Evolutionary conservation across 1,140 invertebrate genomes (phyloP).

Genomic region (Hypothenemus hampei): DNA sequence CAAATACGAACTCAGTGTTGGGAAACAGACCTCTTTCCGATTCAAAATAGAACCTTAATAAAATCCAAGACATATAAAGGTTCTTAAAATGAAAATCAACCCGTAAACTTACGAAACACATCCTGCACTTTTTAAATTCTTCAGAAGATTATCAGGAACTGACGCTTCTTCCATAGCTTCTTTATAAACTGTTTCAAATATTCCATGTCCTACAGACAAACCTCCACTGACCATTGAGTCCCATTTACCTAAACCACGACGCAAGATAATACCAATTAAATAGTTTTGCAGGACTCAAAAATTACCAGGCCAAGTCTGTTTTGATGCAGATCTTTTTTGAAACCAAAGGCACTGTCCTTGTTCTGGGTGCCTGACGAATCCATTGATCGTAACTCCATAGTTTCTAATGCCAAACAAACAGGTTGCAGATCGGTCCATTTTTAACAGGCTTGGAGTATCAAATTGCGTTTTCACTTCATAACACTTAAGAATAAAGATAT

Average conservation of each 20-base stretch:
- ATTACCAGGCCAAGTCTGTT: slow-evolving; percentile 90
- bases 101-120: slow-evolving; percentile 66
- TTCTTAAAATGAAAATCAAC: neutral
- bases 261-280: neutral
- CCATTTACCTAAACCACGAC: slow-evolving; percentile 70
- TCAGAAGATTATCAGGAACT: slow-evolving; percentile 66
- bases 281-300: neutral
- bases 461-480: slow-evolving; percentile 76
- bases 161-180: slow-evolving; percentile 93
- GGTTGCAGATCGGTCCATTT: slow-evolving; percentile 88
- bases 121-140: slow-evolving; percentile 71
- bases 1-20: slow-evolving; percentile 93
- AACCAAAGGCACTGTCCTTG: slow-evolving; percentile 89
- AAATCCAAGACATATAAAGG: neutral
- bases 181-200: slow-evolving; percentile 84
- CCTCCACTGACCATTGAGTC: slow-evolving; percentile 95
- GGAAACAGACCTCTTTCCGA: slow-evolving; percentile 88
- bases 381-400: slow-evolving; percentile 93
- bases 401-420: slow-evolving; percentile 90
- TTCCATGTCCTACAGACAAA: slow-evolving; percentile 78
- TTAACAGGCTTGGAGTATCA: slow-evolving; percentile 66
- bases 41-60: slow-evolving; percentile 77
- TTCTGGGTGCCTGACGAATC: slow-evolving; percentile 78
- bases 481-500: slow-evolving; percentile 51
- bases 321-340: slow-evolving; percentile 81